A percentile compares a stretch with the other conserved stretches of the same genome.
These are phyloP conservation scores for Syrmaticus mikado DNA, from an alignment of 2,113 vertebrate species.

Conservation along the genomic window DNA sequence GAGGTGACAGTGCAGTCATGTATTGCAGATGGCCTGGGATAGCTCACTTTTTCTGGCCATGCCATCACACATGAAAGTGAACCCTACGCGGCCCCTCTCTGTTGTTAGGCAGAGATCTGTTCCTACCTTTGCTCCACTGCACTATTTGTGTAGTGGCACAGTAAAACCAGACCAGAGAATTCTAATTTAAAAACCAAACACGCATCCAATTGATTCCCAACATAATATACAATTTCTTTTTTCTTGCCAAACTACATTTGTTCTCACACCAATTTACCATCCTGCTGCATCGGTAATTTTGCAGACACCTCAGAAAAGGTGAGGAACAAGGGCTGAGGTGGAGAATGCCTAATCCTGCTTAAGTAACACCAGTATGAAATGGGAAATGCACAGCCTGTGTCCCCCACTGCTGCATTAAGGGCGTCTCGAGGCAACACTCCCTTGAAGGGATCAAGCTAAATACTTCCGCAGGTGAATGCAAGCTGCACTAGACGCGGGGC, in stretches of 20 bases:
- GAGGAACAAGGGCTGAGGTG: background rate
- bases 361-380: background rate
- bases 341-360: constrained; percentile 20
- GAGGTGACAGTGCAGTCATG: accelerated
- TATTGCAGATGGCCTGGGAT: background rate
- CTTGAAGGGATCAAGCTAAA: constrained; percentile 23
- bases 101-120: background rate
- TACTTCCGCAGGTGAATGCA: background rate
- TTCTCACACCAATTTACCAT: background rate
- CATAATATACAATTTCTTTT: background rate
- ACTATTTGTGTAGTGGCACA: accelerated
- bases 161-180: background rate
- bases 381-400: background rate
- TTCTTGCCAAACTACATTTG: background rate
- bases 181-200: background rate
- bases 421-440: background rate
- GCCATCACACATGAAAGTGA: background rate
- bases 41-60: background rate
- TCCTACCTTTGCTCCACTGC: background rate
- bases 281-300: background rate
- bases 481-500: background rate
- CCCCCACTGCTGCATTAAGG: background rate
- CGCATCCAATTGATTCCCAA: background rate
- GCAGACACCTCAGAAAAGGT: background rate
- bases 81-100: background rate